Evolutionary conservation across 2,888 invertebrate genomes (phyloP), one percentile per base, ranked within the genome.

Genomic region (Noctua janthe): DNA sequence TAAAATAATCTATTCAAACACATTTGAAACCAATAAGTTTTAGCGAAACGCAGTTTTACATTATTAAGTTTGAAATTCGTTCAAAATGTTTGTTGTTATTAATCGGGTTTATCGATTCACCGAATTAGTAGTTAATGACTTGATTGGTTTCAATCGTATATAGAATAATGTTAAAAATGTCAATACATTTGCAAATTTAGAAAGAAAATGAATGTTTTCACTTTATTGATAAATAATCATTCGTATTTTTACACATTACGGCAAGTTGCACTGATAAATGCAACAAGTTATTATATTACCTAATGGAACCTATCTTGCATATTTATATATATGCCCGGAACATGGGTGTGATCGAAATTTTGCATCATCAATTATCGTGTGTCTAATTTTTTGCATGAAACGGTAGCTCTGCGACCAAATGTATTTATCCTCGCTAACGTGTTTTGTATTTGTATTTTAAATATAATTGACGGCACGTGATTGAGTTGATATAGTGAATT

Each of bases 341-440:
- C n/a, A 69, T 74, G 47, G n/a, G 47, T 80, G 67, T 92, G 88
- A 91, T 88, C 86, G 79, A 89, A 88, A 81, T 89, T 90, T 90
- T 91, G 86, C 91, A 91, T 93, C 93, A 94, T 91, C 91, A 90
- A 92, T 94, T 94, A 94, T 88, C 91, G 82, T 85, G 75, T 74
- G 76, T 89, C 90, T 92, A 93, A 92, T 91, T 93, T 91, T 90
- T 83, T 86, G 83, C 59, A 62, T 49, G 39, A 49, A 72, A 62
- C 69, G 72, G 78, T 75, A 64, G 78, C 77, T 67, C 29, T 59
- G 20, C 15, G 59, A 73, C 54, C 47, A 35, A 66, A 51, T 67
- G 29, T 78, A 73, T 78, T 80, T 81, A 75, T 74, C 66, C 67
- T 71, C 59, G 54, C 39, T 80, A 80, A 88, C 82, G 76, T 76